phyloP scores from a whole-genome alignment of 2,113 vertebrate species.

The Brachypodius melanocephalos region DNA sequence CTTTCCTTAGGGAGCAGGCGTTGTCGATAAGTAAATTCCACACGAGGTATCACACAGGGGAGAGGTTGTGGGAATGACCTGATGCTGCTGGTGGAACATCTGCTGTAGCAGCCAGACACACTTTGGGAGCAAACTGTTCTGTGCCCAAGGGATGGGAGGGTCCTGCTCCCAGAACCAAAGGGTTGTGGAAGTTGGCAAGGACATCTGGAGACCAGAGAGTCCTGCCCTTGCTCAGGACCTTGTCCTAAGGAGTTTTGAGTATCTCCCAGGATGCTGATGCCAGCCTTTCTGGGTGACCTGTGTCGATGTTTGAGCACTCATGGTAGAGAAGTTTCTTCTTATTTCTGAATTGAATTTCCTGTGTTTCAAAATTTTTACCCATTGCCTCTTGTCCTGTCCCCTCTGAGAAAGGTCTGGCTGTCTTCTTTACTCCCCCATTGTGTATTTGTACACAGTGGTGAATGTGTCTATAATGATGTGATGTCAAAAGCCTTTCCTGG shows the following conservation, averaged over 20 bases:
- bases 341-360: neutral
- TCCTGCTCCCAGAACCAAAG: neutral
- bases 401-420: neutral
- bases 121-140: neutral
- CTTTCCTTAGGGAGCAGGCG: neutral
- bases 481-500: neutral
- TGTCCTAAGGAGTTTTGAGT: neutral
- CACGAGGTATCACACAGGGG: neutral
- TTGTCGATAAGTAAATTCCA: neutral
- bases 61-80: conserved; percentile 5
- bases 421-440: neutral
- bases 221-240: neutral
- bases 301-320: neutral
- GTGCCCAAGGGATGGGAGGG: neutral
- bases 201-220: neutral
- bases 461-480: neutral
- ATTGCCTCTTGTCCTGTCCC: neutral
- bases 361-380: neutral
- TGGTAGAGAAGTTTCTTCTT: neutral
- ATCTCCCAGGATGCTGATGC: neutral
- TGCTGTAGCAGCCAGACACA: neutral
- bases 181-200: neutral
- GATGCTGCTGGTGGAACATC: neutral
- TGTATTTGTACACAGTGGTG: neutral
- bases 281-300: neutral